Base-by-base conservation (phyloP, 2,888 invertebrate genomes). In the Parnassius smintheus region DNA sequence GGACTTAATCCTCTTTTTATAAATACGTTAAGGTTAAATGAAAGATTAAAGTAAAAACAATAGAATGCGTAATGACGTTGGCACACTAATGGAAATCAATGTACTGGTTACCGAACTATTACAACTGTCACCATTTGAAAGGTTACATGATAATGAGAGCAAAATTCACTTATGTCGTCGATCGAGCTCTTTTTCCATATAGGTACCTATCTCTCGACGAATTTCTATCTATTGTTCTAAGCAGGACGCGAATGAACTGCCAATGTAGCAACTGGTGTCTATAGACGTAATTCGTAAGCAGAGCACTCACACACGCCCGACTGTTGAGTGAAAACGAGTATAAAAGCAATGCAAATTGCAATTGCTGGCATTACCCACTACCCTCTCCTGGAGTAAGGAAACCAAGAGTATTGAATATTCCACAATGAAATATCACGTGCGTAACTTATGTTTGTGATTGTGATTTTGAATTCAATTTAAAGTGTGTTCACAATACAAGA, bases 281-380 rank as follows among this genome's bases (percentile, higher is more conserved):
- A 35, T 72, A 79, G 77, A 88, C 87, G 88, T 89, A 88, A 88
- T 70, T 78, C 76, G 76, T 77, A 79, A 73, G 72, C 81, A 75
- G 81, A 83, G 79, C 86, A 85, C 82, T 77, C 76, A 75, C 85
- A 83, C 86, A 83, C 74, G 74, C 77, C 66, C 74, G 70, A 69
- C 65, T 67, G 66, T 75, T 81, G 76, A 85, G 91, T 84, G 91
- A 91, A 91, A 91, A 84, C 71, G 84, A 77, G 86, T 91, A 91
- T 91, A 91, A 80, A 91, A 89, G 85, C 91, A 85, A 91, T 90
- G 91, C 88, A 91, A 91, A 88, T 91, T 83, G 78, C 84, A 80
- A 83, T 72, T 80, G 82, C 80, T 75, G 71, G 86, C 91, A 91
- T 86, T 87, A 90, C 80, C 82, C 73, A 83, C 86, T 77, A 88